Evolutionary conservation across 2,113 vertebrate species (phyloP), one percentile per base, ranked within the genome.

Genomic region (Myrmophylax atrothorax): DNA sequence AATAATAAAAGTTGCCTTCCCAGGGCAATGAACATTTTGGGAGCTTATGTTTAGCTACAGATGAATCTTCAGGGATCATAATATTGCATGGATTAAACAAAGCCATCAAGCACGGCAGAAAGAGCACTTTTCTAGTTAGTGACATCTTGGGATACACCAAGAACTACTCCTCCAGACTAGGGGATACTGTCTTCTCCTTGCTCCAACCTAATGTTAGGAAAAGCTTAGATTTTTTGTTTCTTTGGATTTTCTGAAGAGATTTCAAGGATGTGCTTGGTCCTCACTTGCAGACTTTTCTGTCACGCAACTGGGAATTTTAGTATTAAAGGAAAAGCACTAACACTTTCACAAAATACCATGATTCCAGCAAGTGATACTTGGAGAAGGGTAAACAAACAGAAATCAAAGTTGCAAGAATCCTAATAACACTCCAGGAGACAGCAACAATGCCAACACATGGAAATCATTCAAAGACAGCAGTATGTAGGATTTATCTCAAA

Each of bases 401-500:
- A 96, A 87, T 89, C 68, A 88, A 90, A 96, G 64, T 83, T 88
- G 18, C 60, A 77, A 86, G 67, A 92, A 94, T 84, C 44, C 28
- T 56, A 80, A 9, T 84, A 93, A 78, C 75, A 29, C 75, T 89
- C 79, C 88, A 92, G 90, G 83, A 89, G 52, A 90, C 73, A 81
- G 80, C 60, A 89, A 52, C 68, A 84, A 90, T 69, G 52, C 83
- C 90, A 93, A 25, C 16, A 60, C 5, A 4, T 64, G 83, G 63
- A 96, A 93, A 90, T 68, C 38, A 86, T 60, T 94, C 82, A 80
- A 83, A 93, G 70, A 63, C 53, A 63, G 50, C 24, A 78, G 20
- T n/a, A 38, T n/a, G 37, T 23, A 93, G 59, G 63, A 93, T 92
- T 94, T 95, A 95, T 95, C 95, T 96, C 85, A 95, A 95, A 95